These are phyloP conservation scores for Sebastes diploproa DNA, from an alignment of 2,797 vertebrate species.

Conservation along the genomic window DNA sequence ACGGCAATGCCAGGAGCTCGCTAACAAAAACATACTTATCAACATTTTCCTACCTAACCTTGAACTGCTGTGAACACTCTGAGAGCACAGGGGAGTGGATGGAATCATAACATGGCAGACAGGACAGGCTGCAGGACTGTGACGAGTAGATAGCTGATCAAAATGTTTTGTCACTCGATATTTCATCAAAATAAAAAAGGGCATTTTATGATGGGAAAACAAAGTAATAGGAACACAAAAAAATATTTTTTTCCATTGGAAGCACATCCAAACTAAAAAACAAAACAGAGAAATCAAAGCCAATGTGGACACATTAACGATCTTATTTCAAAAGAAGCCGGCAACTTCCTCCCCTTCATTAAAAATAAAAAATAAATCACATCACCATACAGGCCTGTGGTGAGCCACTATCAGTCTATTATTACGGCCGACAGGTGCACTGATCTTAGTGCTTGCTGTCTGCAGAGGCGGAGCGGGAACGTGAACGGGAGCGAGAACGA, in stretches of 20 bases:
- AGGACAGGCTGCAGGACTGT: neutral
- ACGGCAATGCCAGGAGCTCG: conserved; percentile 21
- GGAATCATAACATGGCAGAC: conserved; percentile 33
- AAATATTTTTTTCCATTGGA: neutral
- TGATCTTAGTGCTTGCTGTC: conserved; percentile 69
- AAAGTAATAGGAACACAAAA: conserved; percentile 7
- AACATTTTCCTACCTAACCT: conserved; percentile 7
- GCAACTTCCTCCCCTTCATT: conserved; percentile 25
- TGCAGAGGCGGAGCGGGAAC: conserved; percentile 77
- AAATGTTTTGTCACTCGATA: neutral
- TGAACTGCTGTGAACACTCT: conserved; percentile 2
- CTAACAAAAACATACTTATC: neutral
- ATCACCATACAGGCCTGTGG: conserved; percentile 14
- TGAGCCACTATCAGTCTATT: conserved; percentile 45
- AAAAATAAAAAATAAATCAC: conserved; percentile 24
- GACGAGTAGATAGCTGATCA: neutral
- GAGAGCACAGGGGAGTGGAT: conserved; percentile 34
- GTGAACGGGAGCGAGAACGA: conserved; percentile 72
- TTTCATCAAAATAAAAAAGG: conserved; percentile 26
- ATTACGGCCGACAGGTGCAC: neutral
- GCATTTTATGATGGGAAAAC: neutral
- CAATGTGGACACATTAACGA: conserved; percentile 29
- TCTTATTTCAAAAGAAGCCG: conserved; percentile 34
- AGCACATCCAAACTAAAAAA: conserved; percentile 25
- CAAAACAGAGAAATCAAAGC: neutral